Evolutionary conservation across 2,113 vertebrate species (phyloP), one percentile per base, ranked within the genome.

Genomic region (Budorcas taxicolor): DNA sequence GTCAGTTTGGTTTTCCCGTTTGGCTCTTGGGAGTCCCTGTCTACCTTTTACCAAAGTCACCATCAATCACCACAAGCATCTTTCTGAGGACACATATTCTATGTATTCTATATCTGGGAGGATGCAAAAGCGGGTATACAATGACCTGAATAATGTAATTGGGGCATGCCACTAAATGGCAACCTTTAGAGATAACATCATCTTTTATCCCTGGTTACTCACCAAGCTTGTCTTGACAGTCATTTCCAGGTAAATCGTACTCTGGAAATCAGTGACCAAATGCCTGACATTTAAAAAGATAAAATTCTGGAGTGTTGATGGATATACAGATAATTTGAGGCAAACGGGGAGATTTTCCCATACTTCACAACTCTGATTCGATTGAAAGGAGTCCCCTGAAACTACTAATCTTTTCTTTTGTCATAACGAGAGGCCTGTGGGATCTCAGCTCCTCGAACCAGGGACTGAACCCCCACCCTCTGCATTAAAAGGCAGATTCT

Each of bases 91-190:
- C 91, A 92, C 47, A 53, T 80, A 92, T 95, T 94, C 93, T 71
- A 94, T 81, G 92, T 80, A 53, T 84, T 97, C 84, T 94, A 10
- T 95, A 95, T 92, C 50, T 62, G 45, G 2, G n/a, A 98, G 95
- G 97, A 43, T 90, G 96, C 86, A 95, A 96, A 89, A 62, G 81
- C 5, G 89, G 90, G 97, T 97, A 93, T 62, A 97, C 95, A 74
- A 2, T 98, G 98, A 98, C 98, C 98, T 98, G 98, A 94, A 98
- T 97, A 97, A 86, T 0, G 7, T 33, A 53, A 96, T 97, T 96
- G 98, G 98, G 97, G 97, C 89, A 97, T 87, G 85, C 90, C 97
- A 40, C 97, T 71, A 97, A 95, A 94, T 64, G 98, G 94, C 97
- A 98, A 12, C 89, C 74, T 96, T 74, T 16, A 2, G 92, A 97